These are phyloP conservation scores for Poeciliopsis prolifica DNA, from an alignment of 2,113 vertebrate genomes.

Conservation along the genomic window DNA sequence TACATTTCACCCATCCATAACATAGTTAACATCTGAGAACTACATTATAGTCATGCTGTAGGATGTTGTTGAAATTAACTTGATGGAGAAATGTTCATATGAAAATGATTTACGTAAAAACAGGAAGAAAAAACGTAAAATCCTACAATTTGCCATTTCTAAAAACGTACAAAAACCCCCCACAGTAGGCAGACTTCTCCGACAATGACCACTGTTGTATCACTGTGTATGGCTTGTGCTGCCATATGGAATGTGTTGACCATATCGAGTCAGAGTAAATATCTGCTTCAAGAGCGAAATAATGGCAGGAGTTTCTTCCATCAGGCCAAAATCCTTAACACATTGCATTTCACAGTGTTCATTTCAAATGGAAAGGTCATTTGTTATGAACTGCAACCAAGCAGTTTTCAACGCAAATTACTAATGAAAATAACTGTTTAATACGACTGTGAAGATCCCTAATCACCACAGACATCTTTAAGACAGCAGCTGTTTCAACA, in stretches of 20 bases:
- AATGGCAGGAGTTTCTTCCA: not conserved
- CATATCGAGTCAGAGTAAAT: not conserved
- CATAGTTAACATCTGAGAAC: too few species aligned
- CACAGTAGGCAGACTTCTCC: too few species aligned
- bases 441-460: not conserved
- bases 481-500: too few species aligned
- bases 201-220: too few species aligned
- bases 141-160: not conserved
- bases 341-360: not conserved
- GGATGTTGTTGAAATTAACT: too few species aligned
- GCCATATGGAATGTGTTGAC: not conserved
- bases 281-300: not conserved
- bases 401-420: not conserved
- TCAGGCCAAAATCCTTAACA: not conserved
- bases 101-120: too few species aligned
- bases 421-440: not conserved
- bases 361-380: not conserved
- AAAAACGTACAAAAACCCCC: not conserved
- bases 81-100: too few species aligned
- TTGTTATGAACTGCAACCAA: not conserved
- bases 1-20: too few species aligned
- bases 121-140: too few species aligned
- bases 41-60: too few species aligned
- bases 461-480: not conserved
- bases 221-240: not conserved